Conservation (phyloP, 2,113 vertebrate species). For the Hassar affinis region DNA sequence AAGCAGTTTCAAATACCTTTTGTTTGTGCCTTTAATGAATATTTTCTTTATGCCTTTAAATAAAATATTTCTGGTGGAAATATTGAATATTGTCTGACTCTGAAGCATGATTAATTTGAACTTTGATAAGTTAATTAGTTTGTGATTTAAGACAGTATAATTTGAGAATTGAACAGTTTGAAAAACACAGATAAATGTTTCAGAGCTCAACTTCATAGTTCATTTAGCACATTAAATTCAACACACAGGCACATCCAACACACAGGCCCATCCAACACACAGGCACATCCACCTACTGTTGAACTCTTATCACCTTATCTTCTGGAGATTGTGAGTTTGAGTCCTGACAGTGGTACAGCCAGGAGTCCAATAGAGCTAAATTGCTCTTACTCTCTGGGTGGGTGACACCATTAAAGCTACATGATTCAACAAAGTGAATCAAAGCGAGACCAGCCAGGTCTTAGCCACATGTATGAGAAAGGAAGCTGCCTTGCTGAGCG, state of each 20-base stretch:
- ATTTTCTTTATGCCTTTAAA: not conserved
- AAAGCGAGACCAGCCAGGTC: not conserved
- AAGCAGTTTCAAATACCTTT: not conserved
- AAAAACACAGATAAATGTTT: not conserved
- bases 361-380: not conserved
- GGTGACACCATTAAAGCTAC: too few relatives aligned
- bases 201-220: conserved; percentile 4
- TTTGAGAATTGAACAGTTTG: not conserved
- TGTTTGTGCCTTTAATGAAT: too few relatives aligned
- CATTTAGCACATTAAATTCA: conserved; percentile 12
- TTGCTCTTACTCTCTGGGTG: not conserved
- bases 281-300: not conserved
- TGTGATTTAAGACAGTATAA: not conserved
- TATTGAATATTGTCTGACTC: too few relatives aligned
- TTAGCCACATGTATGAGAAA: not conserved
- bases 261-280: not conserved
- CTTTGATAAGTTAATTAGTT: not conserved
- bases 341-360: not conserved
- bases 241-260: not conserved
- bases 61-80: not conserved
- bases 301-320: not conserved
- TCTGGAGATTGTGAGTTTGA: not conserved
- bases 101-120: not conserved
- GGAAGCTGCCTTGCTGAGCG: not conserved
- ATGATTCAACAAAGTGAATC: not conserved